phyloP scores from a whole-genome alignment of 2,797 vertebrate species.

The Melanogrammus aeglefinus region DNA sequence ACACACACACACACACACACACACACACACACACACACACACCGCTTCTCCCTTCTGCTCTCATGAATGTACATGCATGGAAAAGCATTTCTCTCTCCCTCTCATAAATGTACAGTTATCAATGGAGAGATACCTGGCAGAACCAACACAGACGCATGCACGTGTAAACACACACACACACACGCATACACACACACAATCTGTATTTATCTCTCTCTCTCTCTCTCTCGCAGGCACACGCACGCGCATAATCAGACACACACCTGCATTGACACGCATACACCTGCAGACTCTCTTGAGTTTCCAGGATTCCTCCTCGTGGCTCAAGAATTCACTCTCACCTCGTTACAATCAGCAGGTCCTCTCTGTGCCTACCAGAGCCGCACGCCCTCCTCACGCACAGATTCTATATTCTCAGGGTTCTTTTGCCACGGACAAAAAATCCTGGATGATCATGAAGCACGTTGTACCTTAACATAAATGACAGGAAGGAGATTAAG shows the following conservation, averaged over 20 bases:
- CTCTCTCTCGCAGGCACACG: too few species aligned
- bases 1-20: slow-evolving; percentile 14
- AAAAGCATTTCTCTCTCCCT: not conserved
- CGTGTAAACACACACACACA: too few species aligned
- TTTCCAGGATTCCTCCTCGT: not conserved
- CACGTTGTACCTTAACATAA: not conserved
- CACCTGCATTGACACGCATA: not conserved
- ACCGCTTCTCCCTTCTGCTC: slow-evolving; percentile 34
- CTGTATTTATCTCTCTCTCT: too few species aligned
- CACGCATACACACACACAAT: too few species aligned
- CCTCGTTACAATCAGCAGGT: not conserved
- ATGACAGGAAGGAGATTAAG: too few species aligned
- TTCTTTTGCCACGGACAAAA: not conserved
- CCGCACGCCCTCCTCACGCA: not conserved
- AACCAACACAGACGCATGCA: too few species aligned
- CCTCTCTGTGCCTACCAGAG: not conserved
- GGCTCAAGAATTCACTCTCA: not conserved
- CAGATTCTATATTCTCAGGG: not conserved
- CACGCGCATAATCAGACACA: too few species aligned
- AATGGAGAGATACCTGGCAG: too few species aligned
- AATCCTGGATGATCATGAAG: not conserved
- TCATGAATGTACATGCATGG: slow-evolving; percentile 22
- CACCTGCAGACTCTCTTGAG: not conserved
- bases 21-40: slow-evolving; percentile 13
- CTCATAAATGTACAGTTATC: too few species aligned